Evolutionary conservation across 2,113 vertebrate species (phyloP).

Genomic region (Odobenus rosmarus): DNA sequence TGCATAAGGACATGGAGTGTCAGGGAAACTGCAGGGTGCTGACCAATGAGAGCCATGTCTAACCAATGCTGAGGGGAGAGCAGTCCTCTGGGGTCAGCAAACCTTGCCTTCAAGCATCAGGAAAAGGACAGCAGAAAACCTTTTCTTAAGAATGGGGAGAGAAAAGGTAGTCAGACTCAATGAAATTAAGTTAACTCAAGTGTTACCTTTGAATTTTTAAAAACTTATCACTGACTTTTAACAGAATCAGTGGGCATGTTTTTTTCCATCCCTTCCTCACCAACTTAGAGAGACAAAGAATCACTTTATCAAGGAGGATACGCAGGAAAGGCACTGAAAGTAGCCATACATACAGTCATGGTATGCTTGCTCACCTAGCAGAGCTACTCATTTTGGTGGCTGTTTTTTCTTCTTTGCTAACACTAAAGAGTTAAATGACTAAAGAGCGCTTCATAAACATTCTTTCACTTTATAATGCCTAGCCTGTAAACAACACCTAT

Average conservation of each 20-base stretch:
- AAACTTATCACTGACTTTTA: slow-evolving; percentile 38
- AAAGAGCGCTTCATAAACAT: slow-evolving; percentile 32
- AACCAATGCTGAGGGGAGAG: slow-evolving; percentile 39
- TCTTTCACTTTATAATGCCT: slow-evolving; percentile 34
- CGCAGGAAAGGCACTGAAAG: slow-evolving; percentile 57
- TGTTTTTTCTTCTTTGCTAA: slow-evolving; percentile 33
- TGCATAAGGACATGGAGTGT: neutral
- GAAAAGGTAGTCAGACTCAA: slow-evolving; percentile 48
- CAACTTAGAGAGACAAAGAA: slow-evolving; percentile 50
- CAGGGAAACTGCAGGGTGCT: slow-evolving; percentile 56
- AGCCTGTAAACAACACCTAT: neutral
- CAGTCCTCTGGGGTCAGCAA: neutral
- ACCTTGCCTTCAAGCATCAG: neutral
- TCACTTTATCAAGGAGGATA: slow-evolving; percentile 65
- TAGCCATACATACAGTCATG: neutral
- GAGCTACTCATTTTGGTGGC: neutral
- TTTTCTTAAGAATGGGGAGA: neutral
- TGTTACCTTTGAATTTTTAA: slow-evolving; percentile 56
- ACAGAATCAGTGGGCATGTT: slow-evolving; percentile 47
- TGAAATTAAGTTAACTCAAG: neutral
- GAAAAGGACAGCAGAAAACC: neutral
- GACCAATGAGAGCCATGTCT: neutral
- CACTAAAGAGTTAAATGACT: slow-evolving; percentile 69
- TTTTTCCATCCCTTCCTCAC: slow-evolving; percentile 50
- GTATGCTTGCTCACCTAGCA: neutral